Conservation (phyloP, 2,113 vertebrate species). For the sheep (Ovis aries) region DNA sequence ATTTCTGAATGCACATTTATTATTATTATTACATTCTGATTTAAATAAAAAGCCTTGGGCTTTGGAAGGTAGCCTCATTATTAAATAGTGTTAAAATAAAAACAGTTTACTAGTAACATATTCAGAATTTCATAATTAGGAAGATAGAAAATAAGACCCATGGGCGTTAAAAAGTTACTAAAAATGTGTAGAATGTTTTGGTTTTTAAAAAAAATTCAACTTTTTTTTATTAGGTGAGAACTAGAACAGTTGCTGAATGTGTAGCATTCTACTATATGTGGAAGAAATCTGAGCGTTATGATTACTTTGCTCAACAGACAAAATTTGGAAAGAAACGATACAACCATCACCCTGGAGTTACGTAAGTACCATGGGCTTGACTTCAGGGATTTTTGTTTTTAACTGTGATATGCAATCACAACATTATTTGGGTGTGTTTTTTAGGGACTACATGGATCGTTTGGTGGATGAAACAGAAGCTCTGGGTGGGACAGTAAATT, state of each 20-base stretch:
- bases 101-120: neutral
- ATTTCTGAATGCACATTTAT: neutral
- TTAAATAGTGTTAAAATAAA: neutral
- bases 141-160: neutral
- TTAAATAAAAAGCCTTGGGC: neutral
- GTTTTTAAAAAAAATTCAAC: neutral
- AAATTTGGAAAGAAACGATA: conserved; percentile 98
- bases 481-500: conserved; percentile 87
- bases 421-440: conserved; percentile 20
- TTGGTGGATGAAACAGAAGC: conserved; percentile 96
- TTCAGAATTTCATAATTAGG: neutral
- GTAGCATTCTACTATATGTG: conserved; percentile 99
- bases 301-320: conserved; percentile 97
- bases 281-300: conserved; percentile 98
- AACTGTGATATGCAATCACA: neutral
- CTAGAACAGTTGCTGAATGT: conserved; percentile 95
- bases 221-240: conserved; percentile 84
- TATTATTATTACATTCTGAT: neutral
- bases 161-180: neutral
- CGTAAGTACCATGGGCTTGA: conserved; percentile 85
- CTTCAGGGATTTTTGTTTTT: neutral
- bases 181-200: neutral
- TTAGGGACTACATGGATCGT: conserved; percentile 96
- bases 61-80: neutral
- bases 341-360: conserved; percentile 96